A percentile compares a stretch with the other conserved stretches of the same genome.
These are phyloP conservation scores for Drosophila helvetica DNA, from an alignment of 2,888 invertebrate species.

Conservation along the genomic window DNA sequence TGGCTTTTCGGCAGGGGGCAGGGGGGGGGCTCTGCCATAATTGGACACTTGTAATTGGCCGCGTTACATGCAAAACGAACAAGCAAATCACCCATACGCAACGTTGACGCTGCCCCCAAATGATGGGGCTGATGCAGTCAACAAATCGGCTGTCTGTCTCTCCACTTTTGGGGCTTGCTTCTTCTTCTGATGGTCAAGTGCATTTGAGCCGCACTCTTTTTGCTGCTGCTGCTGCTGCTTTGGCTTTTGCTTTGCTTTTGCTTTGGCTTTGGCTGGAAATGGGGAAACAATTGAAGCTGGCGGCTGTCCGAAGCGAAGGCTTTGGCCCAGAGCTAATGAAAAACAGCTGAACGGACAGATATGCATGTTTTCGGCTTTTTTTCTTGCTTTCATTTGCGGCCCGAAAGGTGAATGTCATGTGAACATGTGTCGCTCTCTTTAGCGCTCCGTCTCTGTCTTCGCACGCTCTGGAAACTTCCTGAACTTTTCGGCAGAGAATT, in stretches of 20 bases:
- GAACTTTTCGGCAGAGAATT: slow-evolving; percentile 15
- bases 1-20: neutral
- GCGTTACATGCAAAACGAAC: slow-evolving; percentile 44
- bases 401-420: slow-evolving; percentile 35
- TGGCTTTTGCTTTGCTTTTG: no score
- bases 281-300: slow-evolving; percentile 63
- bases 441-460: neutral
- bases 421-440: slow-evolving; percentile 30
- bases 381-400: slow-evolving; percentile 15
- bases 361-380: slow-evolving; percentile 8
- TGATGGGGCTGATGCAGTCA: slow-evolving; percentile 1
- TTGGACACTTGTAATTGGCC: slow-evolving; percentile 46
- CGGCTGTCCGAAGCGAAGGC: slow-evolving; percentile 43
- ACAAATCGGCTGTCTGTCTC: neutral
- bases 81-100: slow-evolving; percentile 61
- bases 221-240: slow-evolving; percentile 1
- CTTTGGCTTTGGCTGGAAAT: slow-evolving; percentile 44
- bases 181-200: slow-evolving; percentile 44
- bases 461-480: slow-evolving; percentile 29
- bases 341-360: slow-evolving; percentile 30
- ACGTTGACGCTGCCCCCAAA: slow-evolving; percentile 29
- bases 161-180: neutral
- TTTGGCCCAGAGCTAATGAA: slow-evolving; percentile 42
- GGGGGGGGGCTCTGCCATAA: slow-evolving; percentile 10
- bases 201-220: slow-evolving; percentile 10